phyloP scores from a whole-genome alignment of 2,797 vertebrate species.

The Lacerta bilineata region DNA sequence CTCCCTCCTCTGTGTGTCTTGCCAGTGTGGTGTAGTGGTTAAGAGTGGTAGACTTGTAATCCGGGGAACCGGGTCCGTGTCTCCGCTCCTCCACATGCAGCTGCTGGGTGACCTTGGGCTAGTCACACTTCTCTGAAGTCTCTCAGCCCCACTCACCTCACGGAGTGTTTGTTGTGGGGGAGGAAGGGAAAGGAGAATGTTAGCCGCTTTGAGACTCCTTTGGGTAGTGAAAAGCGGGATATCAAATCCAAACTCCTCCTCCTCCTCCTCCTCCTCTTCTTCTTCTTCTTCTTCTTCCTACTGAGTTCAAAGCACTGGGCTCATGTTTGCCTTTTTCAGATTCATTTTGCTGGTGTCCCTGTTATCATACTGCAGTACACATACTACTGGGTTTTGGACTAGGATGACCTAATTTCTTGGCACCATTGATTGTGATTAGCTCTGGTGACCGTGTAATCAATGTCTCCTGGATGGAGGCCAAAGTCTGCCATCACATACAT shows the following conservation, averaged over 20 bases:
- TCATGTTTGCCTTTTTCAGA: not conserved
- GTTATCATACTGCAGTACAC: slow-evolving; percentile 49
- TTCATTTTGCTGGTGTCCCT: slow-evolving; percentile 32
- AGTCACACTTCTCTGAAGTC: no score
- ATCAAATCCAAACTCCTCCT: no score
- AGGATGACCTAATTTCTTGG: slow-evolving; percentile 76
- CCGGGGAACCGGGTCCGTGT: no score
- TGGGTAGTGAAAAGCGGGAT: no score
- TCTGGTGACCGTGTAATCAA: slow-evolving; percentile 63
- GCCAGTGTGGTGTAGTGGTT: not conserved
- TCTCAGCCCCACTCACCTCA: no score
- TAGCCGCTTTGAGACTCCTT: no score
- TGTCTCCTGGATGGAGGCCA: slow-evolving; percentile 41
- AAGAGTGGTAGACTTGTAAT: no score
- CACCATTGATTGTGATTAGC: slow-evolving; percentile 50
- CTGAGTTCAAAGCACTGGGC: not conserved
- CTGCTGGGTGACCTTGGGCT: no score
- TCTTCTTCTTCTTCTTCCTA: not conserved
- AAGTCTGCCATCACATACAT: not conserved
- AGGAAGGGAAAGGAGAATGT: no score
- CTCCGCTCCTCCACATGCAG: no score
- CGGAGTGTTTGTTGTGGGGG: no score
- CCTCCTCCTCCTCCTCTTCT: no score
- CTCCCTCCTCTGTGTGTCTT: not conserved
- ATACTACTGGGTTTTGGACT: slow-evolving; percentile 36